Evolutionary conservation across 2,113 vertebrate species (phyloP).

Genomic region (Probosciger aterrimus): DNA sequence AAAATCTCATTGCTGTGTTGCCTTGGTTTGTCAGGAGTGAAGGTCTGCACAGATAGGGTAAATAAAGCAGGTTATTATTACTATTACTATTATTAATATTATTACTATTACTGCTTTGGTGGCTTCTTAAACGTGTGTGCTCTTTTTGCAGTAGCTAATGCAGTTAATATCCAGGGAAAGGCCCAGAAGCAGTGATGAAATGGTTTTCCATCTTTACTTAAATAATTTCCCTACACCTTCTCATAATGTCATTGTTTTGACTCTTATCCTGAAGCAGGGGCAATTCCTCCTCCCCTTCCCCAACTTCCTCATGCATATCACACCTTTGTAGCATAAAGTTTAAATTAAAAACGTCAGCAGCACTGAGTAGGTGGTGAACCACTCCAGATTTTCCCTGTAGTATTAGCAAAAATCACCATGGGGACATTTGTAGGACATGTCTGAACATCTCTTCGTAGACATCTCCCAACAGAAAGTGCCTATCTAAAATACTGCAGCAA

Average conservation of each 20-base stretch:
- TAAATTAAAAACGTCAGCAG: background rate
- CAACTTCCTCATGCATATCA: background rate
- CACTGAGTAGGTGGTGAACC: background rate
- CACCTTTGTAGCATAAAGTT: background rate
- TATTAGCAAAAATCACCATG: background rate
- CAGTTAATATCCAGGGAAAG: background rate
- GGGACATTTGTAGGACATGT: background rate
- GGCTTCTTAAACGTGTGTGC: background rate
- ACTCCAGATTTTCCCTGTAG: background rate
- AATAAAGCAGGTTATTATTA: background rate
- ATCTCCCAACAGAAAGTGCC: background rate
- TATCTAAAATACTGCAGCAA: background rate
- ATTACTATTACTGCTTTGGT: background rate
- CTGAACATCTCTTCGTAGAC: background rate
- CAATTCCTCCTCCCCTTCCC: background rate
- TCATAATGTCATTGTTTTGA: background rate
- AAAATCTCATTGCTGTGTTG: constrained; percentile 25
- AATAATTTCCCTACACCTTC: background rate
- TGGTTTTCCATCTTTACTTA: background rate
- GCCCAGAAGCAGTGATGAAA: background rate
- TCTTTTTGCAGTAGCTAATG: background rate
- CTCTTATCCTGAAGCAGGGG: background rate
- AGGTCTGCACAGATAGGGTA: background rate
- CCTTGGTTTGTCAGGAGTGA: constrained; percentile 5
- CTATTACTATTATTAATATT: background rate